These are phyloP conservation scores for Redunca redunca DNA, from an alignment of 2,113 vertebrate species.

Conservation along the genomic window DNA sequence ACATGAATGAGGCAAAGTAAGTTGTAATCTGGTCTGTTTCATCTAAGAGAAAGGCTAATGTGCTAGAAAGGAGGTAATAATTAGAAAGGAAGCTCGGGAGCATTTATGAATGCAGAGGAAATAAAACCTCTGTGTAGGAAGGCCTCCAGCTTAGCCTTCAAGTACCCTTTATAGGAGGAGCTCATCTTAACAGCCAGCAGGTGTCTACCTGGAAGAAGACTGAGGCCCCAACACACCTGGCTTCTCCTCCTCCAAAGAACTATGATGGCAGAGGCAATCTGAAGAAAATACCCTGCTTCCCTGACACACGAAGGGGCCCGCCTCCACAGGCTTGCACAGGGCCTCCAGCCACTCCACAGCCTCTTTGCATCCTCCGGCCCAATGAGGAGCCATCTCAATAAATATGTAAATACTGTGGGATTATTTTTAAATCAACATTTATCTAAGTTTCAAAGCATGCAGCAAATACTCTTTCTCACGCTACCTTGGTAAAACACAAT, in stretches of 20 bases:
- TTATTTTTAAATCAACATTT: not conserved
- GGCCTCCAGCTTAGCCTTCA: not conserved
- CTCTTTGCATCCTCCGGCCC: not conserved
- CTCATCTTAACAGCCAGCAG: not conserved
- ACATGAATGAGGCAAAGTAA: not conserved
- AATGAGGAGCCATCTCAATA: not conserved
- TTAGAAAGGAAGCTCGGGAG: not conserved
- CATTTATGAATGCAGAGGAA: not conserved
- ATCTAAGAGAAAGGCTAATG: not conserved
- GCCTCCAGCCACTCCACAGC: not conserved
- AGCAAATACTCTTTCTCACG: not conserved
- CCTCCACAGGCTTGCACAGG: not conserved
- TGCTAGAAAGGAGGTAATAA: not conserved
- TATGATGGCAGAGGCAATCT: rapidly evolving
- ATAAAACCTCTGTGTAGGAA: not conserved
- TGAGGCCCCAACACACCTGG: not conserved
- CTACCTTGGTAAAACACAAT: not conserved
- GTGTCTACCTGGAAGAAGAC: not conserved
- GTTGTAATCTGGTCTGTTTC: not conserved
- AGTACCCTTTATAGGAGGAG: not conserved
- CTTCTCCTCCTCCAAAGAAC: not conserved
- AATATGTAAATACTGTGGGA: not conserved
- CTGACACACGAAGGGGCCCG: not conserved
- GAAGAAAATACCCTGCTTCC: not conserved
- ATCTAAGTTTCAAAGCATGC: not conserved